phyloP scores from a whole-genome alignment of 2,888 invertebrate genomes.

The Drosophila tripunctata region DNA sequence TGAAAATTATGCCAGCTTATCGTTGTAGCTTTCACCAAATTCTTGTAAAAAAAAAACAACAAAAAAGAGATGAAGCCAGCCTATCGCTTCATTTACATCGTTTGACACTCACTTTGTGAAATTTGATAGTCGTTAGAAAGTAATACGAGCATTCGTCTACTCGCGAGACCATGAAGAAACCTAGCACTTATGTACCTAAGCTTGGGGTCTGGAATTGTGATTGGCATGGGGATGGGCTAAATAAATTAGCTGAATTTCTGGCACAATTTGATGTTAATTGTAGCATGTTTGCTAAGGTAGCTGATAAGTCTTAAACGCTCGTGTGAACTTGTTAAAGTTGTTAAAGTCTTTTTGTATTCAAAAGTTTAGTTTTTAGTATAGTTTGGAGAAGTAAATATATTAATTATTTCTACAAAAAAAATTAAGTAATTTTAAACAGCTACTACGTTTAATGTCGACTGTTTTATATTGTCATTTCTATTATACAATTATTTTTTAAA shows the following conservation, averaged over 20 bases:
- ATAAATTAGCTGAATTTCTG: neutral
- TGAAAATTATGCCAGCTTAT: slow-evolving; percentile 75
- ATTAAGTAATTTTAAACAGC: no score
- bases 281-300: no score
- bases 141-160: slow-evolving; percentile 24
- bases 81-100: slow-evolving; percentile 72
- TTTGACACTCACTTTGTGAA: slow-evolving; percentile 68
- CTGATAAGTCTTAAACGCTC: no score
- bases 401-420: no score
- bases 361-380: no score
- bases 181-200: no score
- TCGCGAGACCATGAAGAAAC: neutral
- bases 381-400: no score
- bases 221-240: no score
- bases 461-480: neutral
- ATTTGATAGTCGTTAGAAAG: slow-evolving; percentile 70
- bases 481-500: neutral
- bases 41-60: slow-evolving; percentile 25
- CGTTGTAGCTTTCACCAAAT: slow-evolving; percentile 66
- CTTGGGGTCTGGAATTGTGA: neutral
- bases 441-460: no score
- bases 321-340: no score
- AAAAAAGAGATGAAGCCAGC: slow-evolving; percentile 12
- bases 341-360: no score
- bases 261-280: no score